Evolutionary conservation across 2,797 vertebrate genomes (phyloP).

Genomic region (Enteromius argenteus): DNA sequence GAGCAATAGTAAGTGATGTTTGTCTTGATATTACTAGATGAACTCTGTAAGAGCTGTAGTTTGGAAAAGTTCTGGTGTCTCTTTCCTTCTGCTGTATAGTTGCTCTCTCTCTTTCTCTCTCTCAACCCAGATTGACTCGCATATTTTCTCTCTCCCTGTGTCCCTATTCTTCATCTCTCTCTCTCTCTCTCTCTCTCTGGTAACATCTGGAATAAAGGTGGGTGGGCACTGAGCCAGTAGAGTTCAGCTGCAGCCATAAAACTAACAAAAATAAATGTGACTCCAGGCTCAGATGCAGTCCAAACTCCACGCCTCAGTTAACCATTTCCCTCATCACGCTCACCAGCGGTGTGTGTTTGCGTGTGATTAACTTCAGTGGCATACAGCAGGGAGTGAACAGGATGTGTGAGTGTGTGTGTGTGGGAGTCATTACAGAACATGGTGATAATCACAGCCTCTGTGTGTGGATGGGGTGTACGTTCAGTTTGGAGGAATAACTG

Average conservation of each 20-base stretch:
- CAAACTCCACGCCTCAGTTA: slow-evolving; percentile 47
- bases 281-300: slow-evolving; percentile 36
- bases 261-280: slow-evolving; percentile 80
- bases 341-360: slow-evolving; percentile 19
- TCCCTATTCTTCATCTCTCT: slow-evolving; percentile 54
- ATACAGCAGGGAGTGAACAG: slow-evolving; percentile 25
- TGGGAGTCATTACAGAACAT: slow-evolving; percentile 33
- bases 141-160: slow-evolving; percentile 42
- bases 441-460: slow-evolving; percentile 25
- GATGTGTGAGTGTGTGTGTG: not conserved
- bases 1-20: slow-evolving; percentile 3
- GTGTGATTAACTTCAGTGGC: slow-evolving; percentile 8
- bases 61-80: slow-evolving; percentile 23
- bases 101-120: not conserved
- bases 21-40: slow-evolving; percentile 1
- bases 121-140: slow-evolving; percentile 3
- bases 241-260: slow-evolving; percentile 81
- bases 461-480: slow-evolving; percentile 22
- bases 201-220: slow-evolving; percentile 90
- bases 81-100: slow-evolving; percentile 1
- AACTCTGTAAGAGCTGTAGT: not conserved
- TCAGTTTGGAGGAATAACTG: slow-evolving; percentile 21
- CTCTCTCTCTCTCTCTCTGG: slow-evolving; percentile 79
- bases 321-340: slow-evolving; percentile 45
- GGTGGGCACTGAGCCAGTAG: slow-evolving; percentile 80